A percentile compares a stretch with the other conserved stretches of the same genome.
phyloP scores from a whole-genome alignment of 92 coral and sea anemone species.

The Scolanthus callimorphus region DNA sequence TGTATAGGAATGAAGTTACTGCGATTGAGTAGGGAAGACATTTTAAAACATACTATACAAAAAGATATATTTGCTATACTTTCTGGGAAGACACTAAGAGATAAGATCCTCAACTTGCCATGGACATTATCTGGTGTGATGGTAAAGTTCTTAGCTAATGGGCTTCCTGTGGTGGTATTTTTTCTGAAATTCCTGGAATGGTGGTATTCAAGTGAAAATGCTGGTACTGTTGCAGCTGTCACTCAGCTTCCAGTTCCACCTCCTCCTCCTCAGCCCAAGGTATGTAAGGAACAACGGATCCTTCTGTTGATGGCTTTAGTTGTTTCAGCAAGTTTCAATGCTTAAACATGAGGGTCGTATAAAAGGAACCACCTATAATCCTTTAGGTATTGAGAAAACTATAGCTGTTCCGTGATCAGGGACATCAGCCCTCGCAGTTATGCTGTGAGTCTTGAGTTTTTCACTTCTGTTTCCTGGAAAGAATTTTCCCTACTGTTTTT shows the following conservation, averaged over 20 bases:
- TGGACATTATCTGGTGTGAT: slow-evolving; percentile 29
- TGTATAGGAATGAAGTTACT: slow-evolving; percentile 61
- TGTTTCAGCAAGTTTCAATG: too few species aligned
- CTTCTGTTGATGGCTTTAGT: too few species aligned
- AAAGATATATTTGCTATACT: slow-evolving; percentile 12
- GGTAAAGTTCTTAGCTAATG: slow-evolving; percentile 56
- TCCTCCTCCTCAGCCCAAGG: slow-evolving; percentile 93
- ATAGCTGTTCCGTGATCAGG: too few species aligned
- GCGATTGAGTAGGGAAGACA: slow-evolving; percentile 66
- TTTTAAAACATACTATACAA: slow-evolving; percentile 38
- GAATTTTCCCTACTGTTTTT: too few species aligned
- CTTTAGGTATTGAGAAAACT: too few species aligned
- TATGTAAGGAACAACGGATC: too few species aligned
- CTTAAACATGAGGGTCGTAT: too few species aligned
- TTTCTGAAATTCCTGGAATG: slow-evolving; percentile 92
- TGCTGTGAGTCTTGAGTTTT: too few species aligned
- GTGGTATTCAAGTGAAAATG: slow-evolving; percentile 99
- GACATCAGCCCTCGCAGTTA: too few species aligned
- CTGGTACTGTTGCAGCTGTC: slow-evolving; percentile 57
- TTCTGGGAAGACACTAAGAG: slow-evolving; percentile 21
- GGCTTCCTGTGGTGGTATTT: slow-evolving; percentile 84
- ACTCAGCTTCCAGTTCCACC: slow-evolving; percentile 88
- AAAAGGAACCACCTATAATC: too few species aligned
- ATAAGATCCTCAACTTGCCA: slow-evolving; percentile 55
- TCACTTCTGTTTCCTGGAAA: too few species aligned